Evolutionary conservation across 2,888 invertebrate species (phyloP), one percentile per base, ranked within the genome.

Genomic region (Vesta saturnalis): DNA sequence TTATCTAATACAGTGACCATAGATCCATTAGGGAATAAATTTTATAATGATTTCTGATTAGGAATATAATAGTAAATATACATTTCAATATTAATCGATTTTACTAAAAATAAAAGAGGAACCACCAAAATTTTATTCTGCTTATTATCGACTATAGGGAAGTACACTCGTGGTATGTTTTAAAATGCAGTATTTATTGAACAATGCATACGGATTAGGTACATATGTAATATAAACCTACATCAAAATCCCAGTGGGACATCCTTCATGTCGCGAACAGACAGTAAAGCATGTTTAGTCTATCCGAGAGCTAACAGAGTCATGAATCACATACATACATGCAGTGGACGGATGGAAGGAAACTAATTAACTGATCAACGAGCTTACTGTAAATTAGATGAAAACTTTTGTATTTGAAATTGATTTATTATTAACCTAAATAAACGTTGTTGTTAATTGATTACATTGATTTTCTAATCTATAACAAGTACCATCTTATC

Each of bases 331-430:
- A 43, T 52, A 61, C 65, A 39, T 61, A 64, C 69, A 65, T 47
- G 58, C 60, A 59, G 60, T 68, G 64, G 64, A 68, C 68, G 59
- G 68, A 60, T 35, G 60, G 68, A 68, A 68, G 64, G 68, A 68
- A 64, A 68, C 64, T 67, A 68, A 68, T 68, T 68, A 68, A 64
- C 64, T 64, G 68, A 68, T 68, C 64, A 68, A 64, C 68, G 54
- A 64, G 43, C 19, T 43, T 39, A 52, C 52, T 52, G 52, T 52
- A 52, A 52, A 52, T 52, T 52, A 52, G 52, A 52, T 52, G 52
- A 52, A 52, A 52, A 52, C 52, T 52, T 52, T 52, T 52, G 52
- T 52, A 52, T 52, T 52, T 19, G 52, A 52, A 52, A 52, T 52
- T 52, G 52, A 52, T 52, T 52, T 52, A 52, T 52, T 52, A 52